Evolutionary conservation across 2,797 vertebrate species (phyloP).

Genomic region (Garrulus glandarius): DNA sequence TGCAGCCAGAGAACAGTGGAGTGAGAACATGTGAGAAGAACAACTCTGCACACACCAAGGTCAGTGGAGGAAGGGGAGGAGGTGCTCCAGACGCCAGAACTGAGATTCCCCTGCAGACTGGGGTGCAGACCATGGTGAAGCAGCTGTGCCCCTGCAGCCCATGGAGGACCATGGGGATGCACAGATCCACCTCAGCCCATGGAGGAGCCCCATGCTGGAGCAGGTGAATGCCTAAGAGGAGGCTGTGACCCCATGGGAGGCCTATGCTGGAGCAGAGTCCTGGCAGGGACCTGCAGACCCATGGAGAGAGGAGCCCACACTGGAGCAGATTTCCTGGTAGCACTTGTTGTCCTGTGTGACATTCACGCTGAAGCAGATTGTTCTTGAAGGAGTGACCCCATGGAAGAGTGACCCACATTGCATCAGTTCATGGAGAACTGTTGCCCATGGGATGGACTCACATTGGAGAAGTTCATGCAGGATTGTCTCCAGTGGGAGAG

Average conservation of each 20-base stretch:
- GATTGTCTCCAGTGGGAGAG: not conserved
- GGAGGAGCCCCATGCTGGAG: fast-evolving
- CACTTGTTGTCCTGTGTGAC: fast-evolving
- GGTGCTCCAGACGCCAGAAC: not conserved
- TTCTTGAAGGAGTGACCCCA: not conserved
- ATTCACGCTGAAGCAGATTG: not conserved
- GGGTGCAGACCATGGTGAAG: no score
- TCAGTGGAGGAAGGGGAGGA: not conserved
- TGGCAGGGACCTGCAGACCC: not conserved
- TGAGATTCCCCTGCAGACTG: fast-evolving
- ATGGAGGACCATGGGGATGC: not conserved
- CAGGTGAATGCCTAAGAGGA: not conserved
- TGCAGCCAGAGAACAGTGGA: not conserved
- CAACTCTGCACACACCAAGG: not conserved
- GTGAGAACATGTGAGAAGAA: not conserved
- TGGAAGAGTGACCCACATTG: not conserved
- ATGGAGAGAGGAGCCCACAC: not conserved
- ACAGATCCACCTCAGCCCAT: not conserved
- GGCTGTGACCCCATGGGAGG: no score
- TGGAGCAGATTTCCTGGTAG: not conserved
- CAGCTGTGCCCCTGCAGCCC: not conserved
- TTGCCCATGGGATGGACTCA: not conserved
- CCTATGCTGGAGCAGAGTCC: not conserved
- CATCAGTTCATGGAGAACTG: not conserved
- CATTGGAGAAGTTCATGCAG: fast-evolving